A percentile compares a stretch with the other conserved stretches of the same genome.
These are phyloP conservation scores for Stenoptilia bipunctidactyla DNA, from an alignment of 2,888 invertebrate genomes.

Conservation along the genomic window DNA sequence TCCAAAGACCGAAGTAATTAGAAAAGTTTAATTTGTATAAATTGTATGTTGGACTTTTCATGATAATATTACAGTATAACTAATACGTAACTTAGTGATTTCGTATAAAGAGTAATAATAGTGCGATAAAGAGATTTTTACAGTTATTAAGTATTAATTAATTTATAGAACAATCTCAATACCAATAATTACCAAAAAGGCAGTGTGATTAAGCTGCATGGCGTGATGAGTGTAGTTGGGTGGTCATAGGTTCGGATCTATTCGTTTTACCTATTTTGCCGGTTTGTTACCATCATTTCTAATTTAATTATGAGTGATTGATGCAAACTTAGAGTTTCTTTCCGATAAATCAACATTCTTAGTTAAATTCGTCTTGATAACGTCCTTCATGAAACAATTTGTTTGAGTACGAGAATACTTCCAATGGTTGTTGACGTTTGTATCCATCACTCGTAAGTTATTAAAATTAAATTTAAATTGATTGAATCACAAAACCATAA, in stretches of 20 bases:
- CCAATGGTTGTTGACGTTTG: background rate
- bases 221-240: conserved; percentile 3
- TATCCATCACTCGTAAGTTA: conserved; percentile 3
- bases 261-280: no score
- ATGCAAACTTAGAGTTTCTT: background rate
- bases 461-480: conserved; percentile 14
- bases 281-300: background rate
- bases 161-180: conserved; percentile 71
- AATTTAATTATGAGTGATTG: background rate
- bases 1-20: conserved; percentile 53
- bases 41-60: conserved; percentile 71
- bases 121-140: conserved; percentile 70
- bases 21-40: conserved; percentile 70
- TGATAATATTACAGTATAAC: conserved; percentile 66
- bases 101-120: conserved; percentile 64
- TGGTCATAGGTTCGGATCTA: background rate
- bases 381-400: conserved; percentile 1
- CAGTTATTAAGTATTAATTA: conserved; percentile 72
- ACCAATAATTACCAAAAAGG: conserved; percentile 72
- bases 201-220: conserved; percentile 63
- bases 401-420: background rate
- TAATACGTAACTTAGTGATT: conserved; percentile 71
- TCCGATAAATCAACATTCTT: no score
- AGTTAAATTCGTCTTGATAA: no score
- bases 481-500: conserved; percentile 65